Percentiles rank a stretch among this genome's conserved stretches.
Conservation (phyloP, 2,113 vertebrate species). For the Trochalopteron elliotii region DNA sequence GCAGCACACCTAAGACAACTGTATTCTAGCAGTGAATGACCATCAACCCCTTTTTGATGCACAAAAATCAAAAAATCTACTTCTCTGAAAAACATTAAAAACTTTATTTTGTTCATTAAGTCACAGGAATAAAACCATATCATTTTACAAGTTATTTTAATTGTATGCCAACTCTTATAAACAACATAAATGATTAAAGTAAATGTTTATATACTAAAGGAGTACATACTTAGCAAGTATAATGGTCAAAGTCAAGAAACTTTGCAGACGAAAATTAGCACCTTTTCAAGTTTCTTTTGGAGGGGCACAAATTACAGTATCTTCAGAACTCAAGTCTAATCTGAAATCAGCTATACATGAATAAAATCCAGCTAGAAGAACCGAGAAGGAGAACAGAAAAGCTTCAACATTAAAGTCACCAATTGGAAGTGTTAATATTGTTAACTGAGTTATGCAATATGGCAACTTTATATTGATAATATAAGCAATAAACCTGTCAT, state of each 20-base stretch:
- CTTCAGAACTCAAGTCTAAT: constrained; percentile 62
- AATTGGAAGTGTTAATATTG: constrained; percentile 67
- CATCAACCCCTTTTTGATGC: constrained; percentile 15
- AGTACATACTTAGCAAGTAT: constrained; percentile 41
- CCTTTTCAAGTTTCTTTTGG: neutral
- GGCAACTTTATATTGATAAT: constrained; percentile 62
- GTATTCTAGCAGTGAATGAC: constrained; percentile 1
- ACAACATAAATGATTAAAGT: constrained; percentile 21
- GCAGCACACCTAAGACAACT: neutral
- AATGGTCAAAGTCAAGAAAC: constrained; percentile 11
- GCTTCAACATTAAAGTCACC: constrained; percentile 49
- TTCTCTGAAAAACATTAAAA: constrained; percentile 24
- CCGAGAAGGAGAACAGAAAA: constrained; percentile 31
- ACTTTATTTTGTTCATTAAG: constrained; percentile 22
- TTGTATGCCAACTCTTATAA: neutral
- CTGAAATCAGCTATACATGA: constrained; percentile 37
- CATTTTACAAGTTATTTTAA: constrained; percentile 25
- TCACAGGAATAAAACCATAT: constrained; percentile 19
- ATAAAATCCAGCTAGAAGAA: constrained; percentile 49
- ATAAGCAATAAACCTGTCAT: constrained; percentile 58
- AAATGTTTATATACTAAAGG: constrained; percentile 21
- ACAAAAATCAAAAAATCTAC: neutral
- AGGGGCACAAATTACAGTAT: constrained; percentile 56
- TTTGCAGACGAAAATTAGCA: constrained; percentile 41
- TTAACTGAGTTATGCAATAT: constrained; percentile 65